Evolutionary conservation across 35 echinoderm and acorn worm species (phyloP).

Genomic region (Strongylocentrotus purpuratus): DNA sequence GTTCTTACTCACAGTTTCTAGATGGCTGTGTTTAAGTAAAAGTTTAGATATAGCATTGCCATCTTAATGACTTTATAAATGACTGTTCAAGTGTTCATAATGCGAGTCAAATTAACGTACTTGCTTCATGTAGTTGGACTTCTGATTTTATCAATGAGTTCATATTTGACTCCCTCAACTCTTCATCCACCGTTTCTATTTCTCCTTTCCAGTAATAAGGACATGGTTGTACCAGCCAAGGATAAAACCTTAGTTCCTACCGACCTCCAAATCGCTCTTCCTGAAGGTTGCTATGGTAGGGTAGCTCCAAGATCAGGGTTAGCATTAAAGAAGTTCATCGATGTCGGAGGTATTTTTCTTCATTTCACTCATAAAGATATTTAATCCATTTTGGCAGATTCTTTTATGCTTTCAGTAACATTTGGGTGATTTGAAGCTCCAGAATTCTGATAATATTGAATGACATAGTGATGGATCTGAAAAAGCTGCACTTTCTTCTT

Average conservation of each 20-base stretch:
- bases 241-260: slow-evolving; percentile 60
- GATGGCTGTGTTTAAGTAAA: too few relatives aligned
- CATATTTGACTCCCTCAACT: too few relatives aligned
- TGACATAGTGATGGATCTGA: not conserved
- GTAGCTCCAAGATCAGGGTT: slow-evolving; percentile 90
- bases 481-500: too few relatives aligned
- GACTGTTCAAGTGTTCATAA: too few relatives aligned
- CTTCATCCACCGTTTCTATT: not conserved
- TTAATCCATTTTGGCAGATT: not conserved
- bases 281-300: slow-evolving; percentile 88
- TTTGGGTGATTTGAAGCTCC: too few relatives aligned
- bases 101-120: too few relatives aligned
- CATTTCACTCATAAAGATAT: not conserved
- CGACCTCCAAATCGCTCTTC: slow-evolving; percentile 68
- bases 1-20: too few relatives aligned
- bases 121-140: not conserved
- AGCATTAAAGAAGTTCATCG: slow-evolving; percentile 84
- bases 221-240: slow-evolving; percentile 48
- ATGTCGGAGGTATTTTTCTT: slow-evolving; percentile 84
- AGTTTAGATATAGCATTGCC: too few relatives aligned
- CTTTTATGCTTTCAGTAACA: not conserved
- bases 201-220: slow-evolving; percentile 47
- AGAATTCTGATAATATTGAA: not conserved
- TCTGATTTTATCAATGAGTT: too few relatives aligned
- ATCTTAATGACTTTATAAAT: too few relatives aligned